phyloP scores from a whole-genome alignment of 2,797 vertebrate species.

The Hippoglossus hippoglossus region DNA sequence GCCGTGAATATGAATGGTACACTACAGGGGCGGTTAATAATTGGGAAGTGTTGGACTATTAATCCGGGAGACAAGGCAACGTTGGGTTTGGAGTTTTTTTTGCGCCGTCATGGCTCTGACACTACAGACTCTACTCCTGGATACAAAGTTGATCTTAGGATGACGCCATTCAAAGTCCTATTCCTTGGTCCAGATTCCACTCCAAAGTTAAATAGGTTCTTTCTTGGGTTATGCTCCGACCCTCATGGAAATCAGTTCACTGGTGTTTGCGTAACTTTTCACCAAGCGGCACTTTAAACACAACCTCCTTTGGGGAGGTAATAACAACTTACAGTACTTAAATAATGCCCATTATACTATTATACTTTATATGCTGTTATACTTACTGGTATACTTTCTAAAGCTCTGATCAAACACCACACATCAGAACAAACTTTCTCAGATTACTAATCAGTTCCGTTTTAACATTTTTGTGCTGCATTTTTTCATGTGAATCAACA shows the following conservation, averaged over 20 bases:
- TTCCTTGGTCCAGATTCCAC: no score
- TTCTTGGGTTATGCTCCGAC: no score
- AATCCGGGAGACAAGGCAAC: slow-evolving; percentile 62
- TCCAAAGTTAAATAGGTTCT: no score
- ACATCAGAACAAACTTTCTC: slow-evolving; percentile 7
- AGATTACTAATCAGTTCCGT: neutral
- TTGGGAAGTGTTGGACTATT: slow-evolving; percentile 80
- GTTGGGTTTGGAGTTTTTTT: slow-evolving; percentile 37
- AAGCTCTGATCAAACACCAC: neutral
- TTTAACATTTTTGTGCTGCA: neutral
- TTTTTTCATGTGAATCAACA: neutral
- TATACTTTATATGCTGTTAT: no score
- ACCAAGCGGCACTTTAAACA: no score
- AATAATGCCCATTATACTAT: neutral
- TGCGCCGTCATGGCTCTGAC: slow-evolving; percentile 23
- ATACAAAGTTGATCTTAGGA: neutral
- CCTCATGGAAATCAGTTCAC: no score
- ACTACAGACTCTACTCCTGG: neutral
- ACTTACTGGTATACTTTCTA: no score
- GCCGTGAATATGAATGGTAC: slow-evolving; percentile 76
- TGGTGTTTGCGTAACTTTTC: no score
- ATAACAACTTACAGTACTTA: neutral
- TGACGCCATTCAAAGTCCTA: slow-evolving; percentile 4
- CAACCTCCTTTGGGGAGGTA: no score
- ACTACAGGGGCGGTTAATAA: slow-evolving; percentile 83